phyloP scores from a whole-genome alignment of 2,888 invertebrate species.

The Xylota segnis region DNA sequence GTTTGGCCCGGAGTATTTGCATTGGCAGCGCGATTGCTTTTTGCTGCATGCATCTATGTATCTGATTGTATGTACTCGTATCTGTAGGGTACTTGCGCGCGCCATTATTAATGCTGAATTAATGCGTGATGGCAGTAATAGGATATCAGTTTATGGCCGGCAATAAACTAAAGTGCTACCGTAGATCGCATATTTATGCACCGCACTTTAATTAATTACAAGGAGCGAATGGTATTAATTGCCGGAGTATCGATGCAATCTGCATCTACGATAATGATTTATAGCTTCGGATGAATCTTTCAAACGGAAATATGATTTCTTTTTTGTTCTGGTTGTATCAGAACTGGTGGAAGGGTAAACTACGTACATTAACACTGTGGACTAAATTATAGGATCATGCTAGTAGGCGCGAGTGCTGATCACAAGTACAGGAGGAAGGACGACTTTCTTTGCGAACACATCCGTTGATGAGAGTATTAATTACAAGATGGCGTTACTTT shows the following conservation, averaged over 20 bases:
- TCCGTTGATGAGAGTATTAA: neutral
- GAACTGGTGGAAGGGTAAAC: neutral
- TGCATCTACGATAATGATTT: slow-evolving; percentile 63
- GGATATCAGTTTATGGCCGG: slow-evolving; percentile 73
- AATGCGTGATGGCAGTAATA: slow-evolving; percentile 75
- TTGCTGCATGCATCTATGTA: neutral
- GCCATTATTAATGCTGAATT: slow-evolving; percentile 69
- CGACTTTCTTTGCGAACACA: neutral
- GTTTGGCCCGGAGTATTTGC: slow-evolving; percentile 59
- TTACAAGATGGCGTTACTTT: neutral
- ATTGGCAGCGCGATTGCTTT: slow-evolving; percentile 32
- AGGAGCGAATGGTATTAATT: slow-evolving; percentile 65
- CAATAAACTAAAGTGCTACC: slow-evolving; percentile 76
- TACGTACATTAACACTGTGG: neutral
- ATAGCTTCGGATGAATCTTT: slow-evolving; percentile 54
- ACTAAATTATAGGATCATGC: neutral
- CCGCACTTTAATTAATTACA: slow-evolving; percentile 72
- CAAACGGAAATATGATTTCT: slow-evolving; percentile 42
- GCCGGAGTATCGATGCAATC: slow-evolving; percentile 56
- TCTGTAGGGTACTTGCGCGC: slow-evolving; percentile 9
- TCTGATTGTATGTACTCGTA: neutral
- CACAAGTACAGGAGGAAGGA: neutral
- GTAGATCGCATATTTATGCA: slow-evolving; percentile 61
- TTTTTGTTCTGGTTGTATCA: slow-evolving; percentile 5
- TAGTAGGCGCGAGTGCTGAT: neutral